phyloP scores from a whole-genome alignment of 2,113 vertebrate species.

The Pomatorhinus ruficollis region DNA sequence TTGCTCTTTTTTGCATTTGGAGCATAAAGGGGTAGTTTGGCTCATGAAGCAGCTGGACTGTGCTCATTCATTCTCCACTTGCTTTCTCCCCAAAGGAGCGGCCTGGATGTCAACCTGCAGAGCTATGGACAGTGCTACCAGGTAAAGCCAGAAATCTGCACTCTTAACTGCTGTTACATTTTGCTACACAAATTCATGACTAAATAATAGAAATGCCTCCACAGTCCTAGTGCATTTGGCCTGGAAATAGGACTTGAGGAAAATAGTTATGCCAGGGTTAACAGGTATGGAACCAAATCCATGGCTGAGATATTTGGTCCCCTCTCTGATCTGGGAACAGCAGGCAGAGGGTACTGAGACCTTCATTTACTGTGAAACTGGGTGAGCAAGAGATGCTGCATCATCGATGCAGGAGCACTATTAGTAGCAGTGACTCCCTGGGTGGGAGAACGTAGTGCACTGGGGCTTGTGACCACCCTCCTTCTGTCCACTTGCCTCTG shows the following conservation, averaged over 20 bases:
- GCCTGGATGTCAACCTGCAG: not conserved
- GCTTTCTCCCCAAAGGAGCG: not conserved
- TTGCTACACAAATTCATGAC: not conserved
- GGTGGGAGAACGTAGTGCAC: not conserved
- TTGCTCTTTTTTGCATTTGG: not conserved
- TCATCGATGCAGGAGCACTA: not conserved
- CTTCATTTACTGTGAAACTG: not conserved
- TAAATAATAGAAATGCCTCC: not conserved
- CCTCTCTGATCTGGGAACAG: not conserved
- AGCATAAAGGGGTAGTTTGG: not conserved
- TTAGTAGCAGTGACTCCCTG: not conserved
- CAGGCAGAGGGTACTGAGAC: not conserved
- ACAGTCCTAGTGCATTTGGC: not conserved
- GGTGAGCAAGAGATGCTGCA: not conserved
- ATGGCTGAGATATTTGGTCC: not conserved
- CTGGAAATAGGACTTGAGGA: not conserved
- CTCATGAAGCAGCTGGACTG: rapidly evolving
- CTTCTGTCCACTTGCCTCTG: not conserved
- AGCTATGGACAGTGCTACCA: not conserved
- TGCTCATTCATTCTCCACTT: not conserved
- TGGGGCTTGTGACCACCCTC: not conserved
- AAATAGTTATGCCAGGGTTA: not conserved
- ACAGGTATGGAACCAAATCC: not conserved
- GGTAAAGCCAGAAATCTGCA: not conserved
- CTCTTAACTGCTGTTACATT: not conserved